phyloP scores from a whole-genome alignment of 1,140 invertebrate species.

The Pseudomyrmex dendroicus region DNA sequence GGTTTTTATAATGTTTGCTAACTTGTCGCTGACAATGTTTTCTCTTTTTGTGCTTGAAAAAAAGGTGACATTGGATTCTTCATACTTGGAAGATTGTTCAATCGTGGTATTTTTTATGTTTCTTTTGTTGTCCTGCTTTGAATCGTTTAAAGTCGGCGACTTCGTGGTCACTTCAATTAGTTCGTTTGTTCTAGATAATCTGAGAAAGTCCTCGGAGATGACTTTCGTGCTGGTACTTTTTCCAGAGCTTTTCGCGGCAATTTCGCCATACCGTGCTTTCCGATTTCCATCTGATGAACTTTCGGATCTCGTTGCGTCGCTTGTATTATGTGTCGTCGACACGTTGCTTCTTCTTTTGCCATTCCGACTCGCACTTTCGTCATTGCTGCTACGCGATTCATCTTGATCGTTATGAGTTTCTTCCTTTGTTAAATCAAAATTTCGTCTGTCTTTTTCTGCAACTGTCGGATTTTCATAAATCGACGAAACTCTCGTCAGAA shows the following conservation, averaged over 20 bases:
- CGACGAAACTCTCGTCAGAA: slow-evolving; percentile 18
- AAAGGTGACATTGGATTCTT: neutral
- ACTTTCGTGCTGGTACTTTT: slow-evolving; percentile 67
- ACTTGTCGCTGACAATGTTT: slow-evolving; percentile 33
- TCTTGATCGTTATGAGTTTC: neutral
- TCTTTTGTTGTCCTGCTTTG: slow-evolving; percentile 35
- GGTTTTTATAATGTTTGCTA: slow-evolving; percentile 62
- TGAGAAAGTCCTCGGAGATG: slow-evolving; percentile 35
- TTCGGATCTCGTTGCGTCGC: slow-evolving; percentile 1
- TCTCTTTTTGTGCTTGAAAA: slow-evolving; percentile 1
- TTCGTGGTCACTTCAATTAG: slow-evolving; percentile 54
- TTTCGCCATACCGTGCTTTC: slow-evolving; percentile 43
- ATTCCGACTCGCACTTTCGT: neutral
- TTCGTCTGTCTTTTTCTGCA: neutral
- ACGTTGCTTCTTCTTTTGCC: neutral
- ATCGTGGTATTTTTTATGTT: neutral
- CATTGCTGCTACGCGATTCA: neutral
- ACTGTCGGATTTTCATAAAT: slow-evolving; percentile 8
- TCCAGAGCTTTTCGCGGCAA: slow-evolving; percentile 26
- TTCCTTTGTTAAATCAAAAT: neutral
- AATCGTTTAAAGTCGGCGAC: slow-evolving; percentile 24
- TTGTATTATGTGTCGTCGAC: neutral
- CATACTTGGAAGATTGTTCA: neutral
- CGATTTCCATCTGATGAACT: slow-evolving; percentile 36
- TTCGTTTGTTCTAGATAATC: slow-evolving; percentile 53